Evolutionary conservation across 2,888 invertebrate genomes (phyloP).

Genomic region (Imbricaverruca yamaguchii): DNA sequence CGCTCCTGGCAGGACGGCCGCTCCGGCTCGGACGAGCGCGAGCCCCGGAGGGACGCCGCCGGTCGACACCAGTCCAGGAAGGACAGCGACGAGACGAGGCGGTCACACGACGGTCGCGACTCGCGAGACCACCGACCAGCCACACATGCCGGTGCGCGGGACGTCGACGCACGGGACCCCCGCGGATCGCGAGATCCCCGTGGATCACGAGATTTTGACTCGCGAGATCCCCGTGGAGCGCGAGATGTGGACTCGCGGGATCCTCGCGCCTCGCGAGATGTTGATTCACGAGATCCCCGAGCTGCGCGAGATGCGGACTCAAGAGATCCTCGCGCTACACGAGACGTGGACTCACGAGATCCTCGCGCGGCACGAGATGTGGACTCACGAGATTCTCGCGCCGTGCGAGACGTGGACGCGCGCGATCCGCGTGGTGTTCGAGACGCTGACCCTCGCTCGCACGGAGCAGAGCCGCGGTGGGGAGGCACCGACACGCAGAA

Average conservation of each 20-base stretch:
- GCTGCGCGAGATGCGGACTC: neutral
- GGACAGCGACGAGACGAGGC: neutral
- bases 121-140: slow-evolving; percentile 24
- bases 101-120: neutral
- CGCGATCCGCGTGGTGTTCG: neutral
- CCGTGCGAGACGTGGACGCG: neutral
- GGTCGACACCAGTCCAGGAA: neutral
- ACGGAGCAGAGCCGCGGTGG: neutral
- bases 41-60: neutral
- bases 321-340: neutral
- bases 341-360: neutral
- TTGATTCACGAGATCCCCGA: neutral
- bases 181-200: slow-evolving; percentile 28
- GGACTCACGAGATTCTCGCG: neutral
- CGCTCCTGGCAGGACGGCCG: neutral
- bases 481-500: neutral
- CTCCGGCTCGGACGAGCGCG: neutral
- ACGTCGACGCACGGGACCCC: neutral
- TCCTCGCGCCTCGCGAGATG: neutral
- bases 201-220: slow-evolving; percentile 29
- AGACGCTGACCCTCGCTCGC: neutral
- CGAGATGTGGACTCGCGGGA: neutral
- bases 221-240: slow-evolving; percentile 4
- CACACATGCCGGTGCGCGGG: neutral
- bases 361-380: neutral